Base-by-base conservation (phyloP, 2,888 invertebrate genomes). In the Sphecodes monilicornis region DNA sequence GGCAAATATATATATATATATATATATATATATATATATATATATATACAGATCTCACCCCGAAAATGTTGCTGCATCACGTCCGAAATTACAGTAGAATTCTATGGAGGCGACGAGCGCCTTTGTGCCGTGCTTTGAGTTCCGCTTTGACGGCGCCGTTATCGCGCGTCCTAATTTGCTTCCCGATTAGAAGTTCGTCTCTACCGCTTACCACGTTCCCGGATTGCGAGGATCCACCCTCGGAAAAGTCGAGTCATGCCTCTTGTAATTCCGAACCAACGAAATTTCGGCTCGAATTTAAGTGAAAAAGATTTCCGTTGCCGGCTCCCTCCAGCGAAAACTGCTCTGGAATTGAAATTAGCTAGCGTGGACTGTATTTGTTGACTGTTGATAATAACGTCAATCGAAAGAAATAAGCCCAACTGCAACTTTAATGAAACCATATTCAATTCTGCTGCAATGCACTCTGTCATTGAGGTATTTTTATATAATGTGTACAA, bases 21-120 rank as follows among this genome's bases (percentile, higher is more conserved):
- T n/a, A 2, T n/a, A 13, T 16, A 5, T 29, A 82, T 84, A 80
- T 81, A 82, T 60, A 4, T 60, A 4, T 29, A n/a, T n/a, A 11
- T 54, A 11, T 11, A 11, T 54, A 60, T 29, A 88, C 82, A 82
- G 79, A 77, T 85, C 80, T 81, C 78, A 41, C 70, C 46, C 80
- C 76, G 86, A 87, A 91, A 91, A 90, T 91, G 86, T 88, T 89
- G 91, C 91, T 90, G 88, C 89, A 89, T 92, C 91, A 92, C 88
- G 91, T 89, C 89, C 91, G 91, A 92, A 92, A 92, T 92, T 90
- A 91, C 90, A 89, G 82, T 86, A 86, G 83, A 86, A 82, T 86
- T 78, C 76, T 66, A 84, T 75, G 66, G 43, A 41, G 64, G 78
- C 76, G 77, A 83, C 73, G 77, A 78, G 75, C 82, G 87, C 84